Base-by-base conservation (phyloP, 2,113 vertebrate genomes). In the Corythornis vintsioides region DNA sequence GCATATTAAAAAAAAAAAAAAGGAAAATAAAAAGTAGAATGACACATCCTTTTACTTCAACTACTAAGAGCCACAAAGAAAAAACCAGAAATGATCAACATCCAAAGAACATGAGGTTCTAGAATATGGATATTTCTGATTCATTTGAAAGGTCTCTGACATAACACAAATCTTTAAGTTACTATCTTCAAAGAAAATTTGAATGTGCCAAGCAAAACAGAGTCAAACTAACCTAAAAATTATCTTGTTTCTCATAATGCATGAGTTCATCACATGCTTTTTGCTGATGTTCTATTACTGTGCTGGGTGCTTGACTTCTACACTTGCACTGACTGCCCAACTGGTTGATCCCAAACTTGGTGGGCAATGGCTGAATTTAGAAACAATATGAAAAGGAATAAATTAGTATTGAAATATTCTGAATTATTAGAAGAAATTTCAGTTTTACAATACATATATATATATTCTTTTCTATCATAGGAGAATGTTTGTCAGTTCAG, bases 111-210 rank as follows among this genome's bases (percentile, higher is more conserved):
- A 63, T 24, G 15, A 92, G 38, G 79, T 87, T 87, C 90, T 50
- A 80, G 47, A 76, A 95, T 85, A 88, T 53, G 29, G 40, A 45
- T 92, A 93, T 94, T 92, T 90, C 42, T 61, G 29, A 80, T 72
- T 91, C 52, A 80, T 77, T 74, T 89, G 75, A 89, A 91, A 94
- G 76, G 65, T 71, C 64, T 94, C 89, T 92, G 76, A 87, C 72
- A 74, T 47, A 76, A 59, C 59, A 91, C 22, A 87, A 63, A 76
- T 79, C 47, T 60, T 75, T 73, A 16, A 78, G 78, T 65, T 76
- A 82, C 15, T 38, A 31, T 55, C 55, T 86, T 47, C 9, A 73
- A 89, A 73, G 33, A 89, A 87, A 89, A 70, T 29, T 56, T 48
- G 28, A 93, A 59, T 31, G 28, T 66, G 42, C 63, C 33, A 82